Conservation (phyloP, 2,888 invertebrate genomes). For the Euplexia lucipara region DNA sequence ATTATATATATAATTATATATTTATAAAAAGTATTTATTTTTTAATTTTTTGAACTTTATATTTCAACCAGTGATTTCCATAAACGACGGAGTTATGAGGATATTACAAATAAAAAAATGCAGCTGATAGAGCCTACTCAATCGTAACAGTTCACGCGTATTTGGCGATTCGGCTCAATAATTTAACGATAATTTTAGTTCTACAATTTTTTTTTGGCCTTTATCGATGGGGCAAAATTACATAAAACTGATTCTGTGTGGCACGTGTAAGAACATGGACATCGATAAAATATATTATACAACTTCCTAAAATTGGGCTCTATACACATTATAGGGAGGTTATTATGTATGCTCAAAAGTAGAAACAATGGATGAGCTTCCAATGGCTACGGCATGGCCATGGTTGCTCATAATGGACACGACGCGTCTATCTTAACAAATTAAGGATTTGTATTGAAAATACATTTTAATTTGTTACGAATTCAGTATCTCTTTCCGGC, state of each 20-base stretch:
- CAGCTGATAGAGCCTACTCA: no score
- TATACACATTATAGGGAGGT: conserved; percentile 37
- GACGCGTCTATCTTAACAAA: conserved; percentile 35
- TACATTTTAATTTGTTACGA: conserved; percentile 57
- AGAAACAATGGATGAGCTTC: conserved; percentile 45
- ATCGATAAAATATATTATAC: conserved; percentile 35
- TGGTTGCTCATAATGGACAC: conserved; percentile 27
- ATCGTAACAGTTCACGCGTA: no score
- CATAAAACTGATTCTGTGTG: conserved; percentile 8
- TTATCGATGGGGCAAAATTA: background rate
- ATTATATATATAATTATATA: no score
- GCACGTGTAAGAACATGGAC: conserved; percentile 12
- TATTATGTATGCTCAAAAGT: conserved; percentile 38
- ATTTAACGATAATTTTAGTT: no score
- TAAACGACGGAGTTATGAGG: no score
- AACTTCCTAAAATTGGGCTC: conserved; percentile 50
- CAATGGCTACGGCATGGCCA: conserved; percentile 22
- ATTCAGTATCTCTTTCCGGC: conserved; percentile 70
- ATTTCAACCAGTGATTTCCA: no score
- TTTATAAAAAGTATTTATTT: no score
- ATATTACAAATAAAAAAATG: no score
- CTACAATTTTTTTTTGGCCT: no score
- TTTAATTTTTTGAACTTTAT: no score
- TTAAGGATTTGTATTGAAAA: conserved; percentile 45
- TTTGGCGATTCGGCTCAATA: no score